Conservation (phyloP, 2,888 invertebrate genomes). For the Cosmia trapezina region DNA sequence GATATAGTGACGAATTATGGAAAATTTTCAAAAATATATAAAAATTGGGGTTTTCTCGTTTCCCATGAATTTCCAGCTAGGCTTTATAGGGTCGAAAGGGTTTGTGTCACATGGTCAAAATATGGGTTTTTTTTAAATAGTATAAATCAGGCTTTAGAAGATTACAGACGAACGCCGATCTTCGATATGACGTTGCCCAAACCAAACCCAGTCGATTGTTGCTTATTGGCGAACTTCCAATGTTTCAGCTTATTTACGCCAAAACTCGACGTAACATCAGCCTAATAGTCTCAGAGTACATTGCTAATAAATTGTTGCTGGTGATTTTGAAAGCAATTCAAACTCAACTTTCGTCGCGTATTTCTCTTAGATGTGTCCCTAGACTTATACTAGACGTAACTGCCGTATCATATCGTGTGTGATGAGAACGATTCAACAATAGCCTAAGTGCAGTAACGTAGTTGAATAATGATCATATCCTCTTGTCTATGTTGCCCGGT, state of each 20-base stretch:
- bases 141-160: not conserved
- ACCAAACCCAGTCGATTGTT: not conserved
- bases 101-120: not conserved
- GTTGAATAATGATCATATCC: constrained; percentile 84
- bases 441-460: constrained; percentile 67
- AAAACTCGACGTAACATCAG: not conserved
- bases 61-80: no score
- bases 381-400: constrained; percentile 23
- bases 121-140: not conserved
- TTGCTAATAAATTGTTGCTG: not conserved
- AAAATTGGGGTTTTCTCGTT: no score
- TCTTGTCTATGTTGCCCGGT: constrained; percentile 63
- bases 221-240: not conserved
- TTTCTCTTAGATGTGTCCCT: not conserved
- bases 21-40: no score
- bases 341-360: not conserved
- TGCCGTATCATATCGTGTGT: constrained; percentile 66
- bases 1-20: no score
- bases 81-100: not conserved
- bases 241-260: not conserved
- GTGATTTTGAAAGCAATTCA: not conserved
- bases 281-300: no score
- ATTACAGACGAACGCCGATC: not conserved
- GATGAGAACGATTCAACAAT: constrained; percentile 80
- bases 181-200: not conserved